Evolutionary conservation across 2,797 vertebrate genomes (phyloP), one percentile per base, ranked within the genome.

Genomic region (Tokudaia tokunoshimensis): DNA sequence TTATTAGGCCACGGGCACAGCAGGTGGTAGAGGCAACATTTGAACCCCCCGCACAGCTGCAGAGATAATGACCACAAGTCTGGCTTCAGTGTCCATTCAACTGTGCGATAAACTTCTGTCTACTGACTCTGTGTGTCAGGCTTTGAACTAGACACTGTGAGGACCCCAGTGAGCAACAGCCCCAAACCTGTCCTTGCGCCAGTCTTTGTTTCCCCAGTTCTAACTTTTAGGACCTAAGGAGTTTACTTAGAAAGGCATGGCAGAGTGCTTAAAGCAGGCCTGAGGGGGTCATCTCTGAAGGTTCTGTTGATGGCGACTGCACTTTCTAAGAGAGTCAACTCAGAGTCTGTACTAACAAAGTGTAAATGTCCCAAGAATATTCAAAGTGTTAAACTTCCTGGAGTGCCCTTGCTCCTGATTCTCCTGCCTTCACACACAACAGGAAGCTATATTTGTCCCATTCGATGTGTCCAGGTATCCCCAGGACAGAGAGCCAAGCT

Each of bases 401-500:
- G 34, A 63, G 47, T 10, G 17, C 3, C 67, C 0, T 1, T 80
- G 15, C n/a, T 6, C 12, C 61, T 31, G 7, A 31, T 31, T 19
- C 15, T 26, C 4, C 4, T 26, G 81, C 59, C 8, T 10, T 81
- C 12, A 17, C 0, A 19, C 37, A 20, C 4, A 34, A 7, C 0
- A 72, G 85, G 11, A 78, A 67, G 31, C n/a, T 63, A 0, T 11
- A 72, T 4, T 19, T 55, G 20, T 22, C 52, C 29, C 57, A 24
- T 52, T 76, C 34, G 8, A 1, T 22, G 0, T 37, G 41, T 55
- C 37, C 20, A 44, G 72, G 63, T 17, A 17, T 61, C 3, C 8
- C 34, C 9, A 4, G 74, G n/a, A 57, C 6, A 31, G 34, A 81
- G 2, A 87, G 4, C 34, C 31, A 11, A 2, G 55, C 44, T 31